Conservation (phyloP, 2,888 invertebrate species). For the Gnatocerus cornutus region DNA sequence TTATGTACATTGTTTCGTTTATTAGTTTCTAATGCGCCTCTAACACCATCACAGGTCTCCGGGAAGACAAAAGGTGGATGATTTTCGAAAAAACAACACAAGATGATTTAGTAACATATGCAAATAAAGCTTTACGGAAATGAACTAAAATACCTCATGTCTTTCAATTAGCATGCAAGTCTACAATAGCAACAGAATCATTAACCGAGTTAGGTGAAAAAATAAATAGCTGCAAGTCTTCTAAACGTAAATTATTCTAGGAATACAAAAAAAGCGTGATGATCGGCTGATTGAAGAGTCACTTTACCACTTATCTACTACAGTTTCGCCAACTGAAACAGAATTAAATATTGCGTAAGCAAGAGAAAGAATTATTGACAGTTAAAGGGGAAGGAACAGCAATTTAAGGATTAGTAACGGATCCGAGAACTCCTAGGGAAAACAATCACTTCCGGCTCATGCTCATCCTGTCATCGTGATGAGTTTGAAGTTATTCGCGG, state of each 20-base stretch:
- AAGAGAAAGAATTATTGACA: conserved; percentile 15
- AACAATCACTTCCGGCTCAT: conserved; percentile 46
- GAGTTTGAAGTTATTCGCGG: conserved; percentile 58
- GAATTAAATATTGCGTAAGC: conserved; percentile 51
- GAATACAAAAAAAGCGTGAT: conserved; percentile 59
- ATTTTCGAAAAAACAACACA: conserved; percentile 37
- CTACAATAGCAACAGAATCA: conserved; percentile 45
- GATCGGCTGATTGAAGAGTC: conserved; percentile 57
- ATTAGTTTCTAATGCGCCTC: conserved; percentile 57
- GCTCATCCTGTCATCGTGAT: conserved; percentile 57
- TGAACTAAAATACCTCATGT: conserved; percentile 39
- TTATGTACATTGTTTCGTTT: conserved; percentile 58
- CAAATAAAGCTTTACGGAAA: conserved; percentile 38
- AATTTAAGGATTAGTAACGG: conserved; percentile 34
- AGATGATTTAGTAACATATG: conserved; percentile 42
- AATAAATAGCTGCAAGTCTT: conserved; percentile 62
- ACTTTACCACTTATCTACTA: conserved; percentile 79
- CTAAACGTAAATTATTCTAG: conserved; percentile 55
- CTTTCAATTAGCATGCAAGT: conserved; percentile 45
- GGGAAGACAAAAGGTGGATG: conserved; percentile 58
- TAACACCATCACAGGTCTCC: conserved; percentile 67
- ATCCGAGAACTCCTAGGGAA: conserved; percentile 31
- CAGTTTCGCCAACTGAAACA: conserved; percentile 82
- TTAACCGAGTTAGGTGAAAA: conserved; percentile 56
- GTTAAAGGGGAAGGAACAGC: conserved; percentile 19